A percentile compares a stretch with the other conserved stretches of the same genome.
phyloP scores from a whole-genome alignment of 2,888 invertebrate species.

The Platypus cylindrus region DNA sequence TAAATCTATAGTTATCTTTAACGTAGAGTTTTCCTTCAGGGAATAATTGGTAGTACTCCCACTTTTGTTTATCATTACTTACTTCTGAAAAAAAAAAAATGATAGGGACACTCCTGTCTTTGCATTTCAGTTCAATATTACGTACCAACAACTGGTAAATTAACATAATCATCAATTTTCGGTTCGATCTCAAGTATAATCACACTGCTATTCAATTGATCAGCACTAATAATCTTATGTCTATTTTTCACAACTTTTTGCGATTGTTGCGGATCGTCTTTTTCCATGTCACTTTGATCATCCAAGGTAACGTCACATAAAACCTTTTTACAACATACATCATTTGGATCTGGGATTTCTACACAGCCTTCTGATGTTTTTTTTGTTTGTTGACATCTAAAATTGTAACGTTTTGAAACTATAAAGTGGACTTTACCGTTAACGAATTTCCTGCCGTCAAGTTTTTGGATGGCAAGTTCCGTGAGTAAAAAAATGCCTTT shows the following conservation, averaged over 20 bases:
- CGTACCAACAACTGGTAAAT: slow-evolving; percentile 23
- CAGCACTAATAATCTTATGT: slow-evolving; percentile 27
- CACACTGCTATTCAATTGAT: slow-evolving; percentile 31
- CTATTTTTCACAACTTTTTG: slow-evolving; percentile 12
- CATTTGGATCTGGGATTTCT: slow-evolving; percentile 67
- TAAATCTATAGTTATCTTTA: slow-evolving; percentile 25
- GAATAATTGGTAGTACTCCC: slow-evolving; percentile 35
- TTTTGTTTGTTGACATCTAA: slow-evolving; percentile 47
- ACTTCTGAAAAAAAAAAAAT: slow-evolving; percentile 24
- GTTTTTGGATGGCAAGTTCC: too few relatives aligned
- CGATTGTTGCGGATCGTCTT: slow-evolving; percentile 18
- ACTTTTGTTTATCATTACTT: slow-evolving; percentile 34
- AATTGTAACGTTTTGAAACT: too few relatives aligned
- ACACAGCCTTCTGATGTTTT: slow-evolving; percentile 62
- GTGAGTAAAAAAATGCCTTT: too few relatives aligned
- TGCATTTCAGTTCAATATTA: not conserved
- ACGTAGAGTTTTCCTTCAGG: slow-evolving; percentile 27
- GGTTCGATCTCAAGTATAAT: slow-evolving; percentile 34
- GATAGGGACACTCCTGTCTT: not conserved
- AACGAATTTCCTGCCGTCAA: too few relatives aligned
- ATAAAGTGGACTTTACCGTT: too few relatives aligned
- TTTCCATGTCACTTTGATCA: slow-evolving; percentile 44
- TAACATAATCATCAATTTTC: slow-evolving; percentile 24
- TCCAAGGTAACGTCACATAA: slow-evolving; percentile 76
- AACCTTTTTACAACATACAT: slow-evolving; percentile 73